Conservation (phyloP, 2,797 vertebrate species). For the Manis pentadactyla region DNA sequence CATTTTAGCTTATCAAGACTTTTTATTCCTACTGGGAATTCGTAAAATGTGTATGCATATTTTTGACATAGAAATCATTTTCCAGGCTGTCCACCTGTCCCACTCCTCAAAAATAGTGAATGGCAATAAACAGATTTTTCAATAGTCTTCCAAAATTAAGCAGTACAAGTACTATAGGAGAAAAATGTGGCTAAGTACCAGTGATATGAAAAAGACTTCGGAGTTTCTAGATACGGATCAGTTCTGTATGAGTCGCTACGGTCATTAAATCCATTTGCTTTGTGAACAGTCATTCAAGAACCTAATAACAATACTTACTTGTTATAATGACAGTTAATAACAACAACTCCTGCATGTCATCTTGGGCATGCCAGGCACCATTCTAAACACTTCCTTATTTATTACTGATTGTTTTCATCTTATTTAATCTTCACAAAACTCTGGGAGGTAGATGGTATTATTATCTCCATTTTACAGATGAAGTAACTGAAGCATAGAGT, state of each 20-base stretch:
- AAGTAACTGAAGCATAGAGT: not conserved
- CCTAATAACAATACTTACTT: not conserved
- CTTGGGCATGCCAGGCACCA: not conserved
- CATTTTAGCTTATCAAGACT: not conserved
- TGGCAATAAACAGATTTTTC: not conserved
- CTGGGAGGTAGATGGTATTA: not conserved
- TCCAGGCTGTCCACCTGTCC: not conserved
- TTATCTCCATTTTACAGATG: not conserved
- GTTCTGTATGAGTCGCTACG: not conserved
- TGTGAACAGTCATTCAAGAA: not conserved
- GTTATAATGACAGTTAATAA: not conserved
- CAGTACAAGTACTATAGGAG: not conserved
- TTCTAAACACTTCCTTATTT: constrained; percentile 4
- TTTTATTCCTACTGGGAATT: not conserved
- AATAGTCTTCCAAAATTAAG: not conserved
- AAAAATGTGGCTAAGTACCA: not conserved
- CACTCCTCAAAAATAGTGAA: not conserved
- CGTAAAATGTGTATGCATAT: not conserved
- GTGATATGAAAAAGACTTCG: not conserved
- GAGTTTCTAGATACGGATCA: not conserved
- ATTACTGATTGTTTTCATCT: constrained; percentile 39
- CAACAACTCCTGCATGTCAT: not conserved
- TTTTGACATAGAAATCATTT: not conserved
- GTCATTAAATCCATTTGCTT: not conserved
- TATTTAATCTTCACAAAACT: not conserved